Evolutionary conservation across 2,888 invertebrate species (phyloP), one percentile per base, ranked within the genome.

Genomic region (Catocala sponsa): DNA sequence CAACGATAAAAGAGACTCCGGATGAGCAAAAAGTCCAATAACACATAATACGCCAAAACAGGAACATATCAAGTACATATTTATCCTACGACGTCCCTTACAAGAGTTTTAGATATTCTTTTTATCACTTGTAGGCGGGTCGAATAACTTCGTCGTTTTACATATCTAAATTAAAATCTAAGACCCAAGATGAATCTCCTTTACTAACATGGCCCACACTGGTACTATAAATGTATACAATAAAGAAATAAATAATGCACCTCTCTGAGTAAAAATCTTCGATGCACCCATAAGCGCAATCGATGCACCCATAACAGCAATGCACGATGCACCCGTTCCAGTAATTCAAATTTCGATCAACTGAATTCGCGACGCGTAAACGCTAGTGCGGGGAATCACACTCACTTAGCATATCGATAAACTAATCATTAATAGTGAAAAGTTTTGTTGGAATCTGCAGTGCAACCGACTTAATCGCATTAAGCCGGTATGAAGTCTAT

Each of bases 381-480:
- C 61, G 57, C 51, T 75, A 78, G 76, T 68, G 75, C 41, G 50
- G 77, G 6, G 56, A 59, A 60, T 41, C 12, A 68, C 60, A 64
- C 54, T 66, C 47, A 68, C 59, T 70, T 72, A 70, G 44, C 46
- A 59, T 78, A 72, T 79, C 80, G 78, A 80, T 79, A 75, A 76
- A 73, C 48, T 66, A n/a, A 59, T 42, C 44, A 67, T 73, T 73
- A 73, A 63, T 63, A 53, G 64, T 61, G 58, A 59, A 61, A 69
- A 65, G 56, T 68, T 63, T 44, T 68, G 59, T 61, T 61, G 68
- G 57, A 59, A 48, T 51, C 54, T 66, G 54, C 63, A 57, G 60
- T 57, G 57, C 55, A 59, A 58, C 54, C 56, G 55, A 61, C 69
- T 66, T 79, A 78, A 80, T 80, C 78, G 78, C 68, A 77, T 76